phyloP scores from a whole-genome alignment of 1,140 invertebrate species.

The Brevipalpus yothersi region DNA sequence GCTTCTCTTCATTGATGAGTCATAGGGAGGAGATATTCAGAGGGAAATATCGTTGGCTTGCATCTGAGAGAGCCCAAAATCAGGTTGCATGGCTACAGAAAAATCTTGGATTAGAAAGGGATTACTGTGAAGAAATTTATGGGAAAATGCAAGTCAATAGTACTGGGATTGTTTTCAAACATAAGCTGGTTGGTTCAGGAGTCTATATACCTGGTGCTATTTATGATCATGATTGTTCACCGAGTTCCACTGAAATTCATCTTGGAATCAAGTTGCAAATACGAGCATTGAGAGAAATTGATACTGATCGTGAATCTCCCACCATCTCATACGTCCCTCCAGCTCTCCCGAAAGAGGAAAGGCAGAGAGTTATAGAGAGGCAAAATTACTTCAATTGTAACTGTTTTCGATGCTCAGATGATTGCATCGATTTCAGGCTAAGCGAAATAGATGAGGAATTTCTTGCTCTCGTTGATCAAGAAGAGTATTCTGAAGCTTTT shows the following conservation, averaged over 20 bases:
- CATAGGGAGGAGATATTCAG: background rate
- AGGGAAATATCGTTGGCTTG: too few relatives aligned
- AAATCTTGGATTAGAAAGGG: too few relatives aligned
- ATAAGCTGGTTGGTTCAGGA: background rate
- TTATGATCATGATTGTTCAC: slow-evolving; percentile 65
- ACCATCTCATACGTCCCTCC: slow-evolving; percentile 57
- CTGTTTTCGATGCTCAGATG: slow-evolving; percentile 36
- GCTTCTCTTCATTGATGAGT: background rate
- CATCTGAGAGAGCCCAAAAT: too few relatives aligned
- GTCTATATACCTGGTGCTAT: slow-evolving; percentile 27
- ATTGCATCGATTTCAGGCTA: background rate
- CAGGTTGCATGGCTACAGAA: too few relatives aligned
- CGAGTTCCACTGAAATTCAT: slow-evolving; percentile 60
- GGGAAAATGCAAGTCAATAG: too few relatives aligned
- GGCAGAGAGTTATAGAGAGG: slow-evolving; percentile 36
- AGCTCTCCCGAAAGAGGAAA: slow-evolving; percentile 35
- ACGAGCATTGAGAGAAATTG: slow-evolving; percentile 39
- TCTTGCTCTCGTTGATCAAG: too few relatives aligned
- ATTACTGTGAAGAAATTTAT: too few relatives aligned
- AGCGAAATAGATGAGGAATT: too few relatives aligned
- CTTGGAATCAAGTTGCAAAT: slow-evolving; percentile 50
- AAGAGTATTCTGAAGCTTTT: too few relatives aligned
- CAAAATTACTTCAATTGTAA: slow-evolving; percentile 64
- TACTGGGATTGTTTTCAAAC: too few relatives aligned
- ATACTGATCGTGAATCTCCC: slow-evolving; percentile 36